A percentile compares a stretch with the other conserved stretches of the same genome.
These are phyloP conservation scores for Cryptophagus acutangulus DNA, from an alignment of 2,888 invertebrate species.

Conservation along the genomic window DNA sequence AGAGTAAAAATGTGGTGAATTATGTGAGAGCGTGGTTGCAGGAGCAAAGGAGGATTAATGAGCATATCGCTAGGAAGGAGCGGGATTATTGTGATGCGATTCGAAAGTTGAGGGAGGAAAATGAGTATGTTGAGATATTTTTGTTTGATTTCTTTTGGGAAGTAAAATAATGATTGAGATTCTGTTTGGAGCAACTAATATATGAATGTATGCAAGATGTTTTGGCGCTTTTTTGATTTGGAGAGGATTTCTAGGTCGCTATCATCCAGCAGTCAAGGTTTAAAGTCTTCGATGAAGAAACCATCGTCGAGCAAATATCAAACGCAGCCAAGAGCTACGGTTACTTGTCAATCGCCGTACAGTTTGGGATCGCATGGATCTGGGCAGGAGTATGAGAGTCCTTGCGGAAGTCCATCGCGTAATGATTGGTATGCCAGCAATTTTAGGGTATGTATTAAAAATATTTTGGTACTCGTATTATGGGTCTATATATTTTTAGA, in stretches of 20 bases:
- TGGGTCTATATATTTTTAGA: no score
- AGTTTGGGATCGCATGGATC: conserved; percentile 36
- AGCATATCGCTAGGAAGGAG: conserved; percentile 27
- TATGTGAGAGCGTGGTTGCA: conserved; percentile 44
- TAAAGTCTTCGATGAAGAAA: no score
- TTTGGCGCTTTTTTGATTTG: conserved; percentile 2
- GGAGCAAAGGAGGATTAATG: conserved; percentile 43
- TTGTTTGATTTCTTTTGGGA: conserved; percentile 4
- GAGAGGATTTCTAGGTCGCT: no score
- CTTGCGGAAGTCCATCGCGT: conserved; percentile 28
- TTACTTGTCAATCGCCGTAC: conserved; percentile 30
- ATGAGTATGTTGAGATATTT: conserved; percentile 27
- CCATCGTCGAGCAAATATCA: background rate
- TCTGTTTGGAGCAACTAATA: background rate
- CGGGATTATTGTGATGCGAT: conserved; percentile 35
- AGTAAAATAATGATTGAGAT: background rate
- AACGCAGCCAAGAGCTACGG: no score
- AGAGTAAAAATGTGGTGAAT: conserved; percentile 42
- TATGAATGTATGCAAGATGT: conserved; percentile 1
- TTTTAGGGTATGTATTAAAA: no score
- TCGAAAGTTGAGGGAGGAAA: conserved; percentile 33
- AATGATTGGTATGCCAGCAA: no score
- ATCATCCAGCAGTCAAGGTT: no score
- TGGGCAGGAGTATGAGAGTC: conserved; percentile 26
- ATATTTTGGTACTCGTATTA: no score